A percentile compares a stretch with the other conserved stretches of the same genome.
phyloP scores from a whole-genome alignment of 1,140 invertebrate species.

The Physella acuta region DNA sequence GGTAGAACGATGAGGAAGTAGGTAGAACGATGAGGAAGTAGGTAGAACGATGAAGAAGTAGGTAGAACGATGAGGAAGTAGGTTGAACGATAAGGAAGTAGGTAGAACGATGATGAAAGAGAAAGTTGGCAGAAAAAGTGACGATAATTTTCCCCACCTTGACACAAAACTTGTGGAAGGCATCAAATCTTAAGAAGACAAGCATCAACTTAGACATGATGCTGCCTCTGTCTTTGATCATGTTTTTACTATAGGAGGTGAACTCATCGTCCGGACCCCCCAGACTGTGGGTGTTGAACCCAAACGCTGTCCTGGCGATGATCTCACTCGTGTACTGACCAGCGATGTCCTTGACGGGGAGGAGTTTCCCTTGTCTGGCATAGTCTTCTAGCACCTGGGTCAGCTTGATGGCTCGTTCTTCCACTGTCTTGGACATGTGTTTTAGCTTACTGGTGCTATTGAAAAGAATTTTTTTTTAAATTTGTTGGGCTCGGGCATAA shows the following conservation, averaged over 20 bases:
- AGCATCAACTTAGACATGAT: slow-evolving; percentile 5
- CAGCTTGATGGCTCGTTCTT: neutral
- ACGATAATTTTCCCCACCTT: no score
- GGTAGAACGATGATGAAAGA: no score
- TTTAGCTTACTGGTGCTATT: slow-evolving; percentile 15
- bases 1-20: no score
- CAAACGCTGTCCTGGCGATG: slow-evolving; percentile 19
- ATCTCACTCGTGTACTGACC: slow-evolving; percentile 9
- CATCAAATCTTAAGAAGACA: neutral
- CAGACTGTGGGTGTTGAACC: neutral
- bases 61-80: no score
- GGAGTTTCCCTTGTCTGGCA: neutral
- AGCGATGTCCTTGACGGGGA: neutral
- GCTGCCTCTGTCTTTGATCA: neutral
- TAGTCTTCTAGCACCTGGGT: neutral
- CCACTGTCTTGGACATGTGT: slow-evolving; percentile 3
- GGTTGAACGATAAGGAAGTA: no score
- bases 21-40: no score
- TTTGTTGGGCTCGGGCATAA: no score
- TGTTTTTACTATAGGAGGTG: slow-evolving; percentile 6
- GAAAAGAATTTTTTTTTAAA: no score
- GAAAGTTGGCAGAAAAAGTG: no score
- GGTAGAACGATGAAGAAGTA: no score
- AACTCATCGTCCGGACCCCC: slow-evolving; percentile 11
- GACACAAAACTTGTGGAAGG: neutral